These are phyloP conservation scores for Diadegma fenestrale DNA, from an alignment of 2,888 invertebrate genomes.

Conservation along the genomic window DNA sequence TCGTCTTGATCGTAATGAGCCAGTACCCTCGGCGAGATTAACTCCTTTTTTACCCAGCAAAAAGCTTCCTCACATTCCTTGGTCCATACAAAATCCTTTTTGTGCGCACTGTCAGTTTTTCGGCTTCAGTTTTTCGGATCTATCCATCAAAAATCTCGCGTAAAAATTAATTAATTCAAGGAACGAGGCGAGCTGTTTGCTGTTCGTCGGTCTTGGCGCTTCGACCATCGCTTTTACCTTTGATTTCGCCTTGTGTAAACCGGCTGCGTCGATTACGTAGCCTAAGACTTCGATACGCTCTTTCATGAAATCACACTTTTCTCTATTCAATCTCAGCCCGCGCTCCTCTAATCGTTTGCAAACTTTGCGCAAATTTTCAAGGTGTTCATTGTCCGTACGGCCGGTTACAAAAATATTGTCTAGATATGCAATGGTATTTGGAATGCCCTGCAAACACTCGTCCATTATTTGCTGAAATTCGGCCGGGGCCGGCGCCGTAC, in stretches of 20 bases:
- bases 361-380: conserved; percentile 39
- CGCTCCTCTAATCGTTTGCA: conserved; percentile 43
- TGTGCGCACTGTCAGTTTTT: conserved; percentile 71
- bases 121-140: conserved; percentile 72
- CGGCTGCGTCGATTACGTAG: conserved; percentile 71
- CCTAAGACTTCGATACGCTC: conserved; percentile 72
- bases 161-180: conserved; percentile 78
- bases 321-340: conserved; percentile 37
- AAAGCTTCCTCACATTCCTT: conserved; percentile 74
- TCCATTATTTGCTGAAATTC: conserved; percentile 54
- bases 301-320: conserved; percentile 75
- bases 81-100: conserved; percentile 73
- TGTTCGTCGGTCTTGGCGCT: conserved; percentile 69
- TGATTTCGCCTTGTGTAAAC: conserved; percentile 69
- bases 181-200: conserved; percentile 72
- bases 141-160: conserved; percentile 75
- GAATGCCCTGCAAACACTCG: conserved; percentile 55
- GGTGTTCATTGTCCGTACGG: conserved; percentile 38
- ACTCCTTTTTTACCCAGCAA: conserved; percentile 67
- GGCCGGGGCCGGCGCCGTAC: conserved; percentile 22
- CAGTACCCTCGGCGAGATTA: conserved; percentile 62
- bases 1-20: conserved; percentile 64
- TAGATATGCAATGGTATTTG: conserved; percentile 21
- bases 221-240: conserved; percentile 71
- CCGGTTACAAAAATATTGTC: conserved; percentile 59